phyloP scores from a whole-genome alignment of 2,797 vertebrate genomes.

The Sphenopsis melanotis region DNA sequence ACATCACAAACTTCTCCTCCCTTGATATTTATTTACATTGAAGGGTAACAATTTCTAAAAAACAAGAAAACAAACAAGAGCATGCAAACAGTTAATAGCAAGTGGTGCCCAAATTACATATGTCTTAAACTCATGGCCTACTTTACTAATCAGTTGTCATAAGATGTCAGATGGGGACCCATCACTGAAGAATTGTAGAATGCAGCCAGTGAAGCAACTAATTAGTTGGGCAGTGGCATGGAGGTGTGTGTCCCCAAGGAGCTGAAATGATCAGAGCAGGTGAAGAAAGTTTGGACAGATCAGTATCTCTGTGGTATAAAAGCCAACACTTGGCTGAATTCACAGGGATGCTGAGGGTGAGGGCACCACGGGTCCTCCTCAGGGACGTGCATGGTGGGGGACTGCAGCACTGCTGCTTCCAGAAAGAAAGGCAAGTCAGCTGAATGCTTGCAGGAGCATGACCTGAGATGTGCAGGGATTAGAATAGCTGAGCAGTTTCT shows the following conservation, averaged over 20 bases:
- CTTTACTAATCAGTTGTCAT: constrained; percentile 77
- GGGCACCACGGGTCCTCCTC: neutral
- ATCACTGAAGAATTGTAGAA: constrained; percentile 73
- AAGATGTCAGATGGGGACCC: constrained; percentile 72
- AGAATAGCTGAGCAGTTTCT: constrained; percentile 24
- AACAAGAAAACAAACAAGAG: neutral
- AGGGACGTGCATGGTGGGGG: neutral
- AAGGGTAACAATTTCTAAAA: neutral
- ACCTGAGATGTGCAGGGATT: constrained; percentile 4
- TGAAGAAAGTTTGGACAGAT: constrained; percentile 67
- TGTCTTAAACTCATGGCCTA: constrained; percentile 70
- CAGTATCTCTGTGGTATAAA: constrained; percentile 32
- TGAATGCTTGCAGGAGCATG: constrained; percentile 44
- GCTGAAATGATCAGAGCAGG: constrained; percentile 65
- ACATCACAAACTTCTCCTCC: neutral
- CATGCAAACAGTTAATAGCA: constrained; percentile 64
- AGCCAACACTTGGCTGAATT: constrained; percentile 33
- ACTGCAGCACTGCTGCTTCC: neutral
- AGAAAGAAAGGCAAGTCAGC: constrained; percentile 39
- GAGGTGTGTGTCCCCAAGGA: constrained; percentile 69
- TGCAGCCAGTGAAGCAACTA: constrained; percentile 75
- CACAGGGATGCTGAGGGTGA: neutral
- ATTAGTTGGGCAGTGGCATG: constrained; percentile 73
- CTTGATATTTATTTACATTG: neutral
- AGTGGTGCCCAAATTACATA: constrained; percentile 63